Base-by-base conservation (phyloP, 2,797 vertebrate species). In the Epinephelus awoara region DNA sequence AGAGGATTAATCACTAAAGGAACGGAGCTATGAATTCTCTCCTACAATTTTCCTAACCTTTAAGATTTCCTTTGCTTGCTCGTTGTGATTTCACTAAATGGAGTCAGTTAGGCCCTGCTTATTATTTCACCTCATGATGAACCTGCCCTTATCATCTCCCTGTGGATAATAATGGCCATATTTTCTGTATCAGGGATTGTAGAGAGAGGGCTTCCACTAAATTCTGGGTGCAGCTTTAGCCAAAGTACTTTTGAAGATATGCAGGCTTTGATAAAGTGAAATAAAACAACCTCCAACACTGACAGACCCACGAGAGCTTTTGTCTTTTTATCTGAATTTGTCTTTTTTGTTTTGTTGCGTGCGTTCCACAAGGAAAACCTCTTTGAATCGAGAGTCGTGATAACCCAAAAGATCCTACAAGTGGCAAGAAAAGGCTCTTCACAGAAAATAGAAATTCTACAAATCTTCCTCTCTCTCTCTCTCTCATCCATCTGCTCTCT, bases 111-210 rank as follows among this genome's bases (percentile, higher is more conserved):
- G 23, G 69, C 50, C 3, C 47, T 63, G 51, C 50, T 34, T 76
- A 29, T 69, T 77, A 66, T 66, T 75, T 52, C 63, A 70, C 73
- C 74, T 86, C 55, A 8, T 15, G 44, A 62, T 80, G 72, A 87
- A 85, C 63, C 40, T 46, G 47, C 34, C 66, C 61, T 85, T 76
- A 80, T 90, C 71, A 1, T 75, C 59, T 75, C 69, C 72, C 78
- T 49, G 47, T 27, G 67, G 81, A 76, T 80, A 47, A 82, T 71
- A 75, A 61, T 42, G 58, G 18, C 52, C 49, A 52, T 58, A 25
- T 74, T 74, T 42, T 78, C 58, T 34, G 64, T 64, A 81, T 85
- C 82, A 65, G 59, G 47, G 56, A 71, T 1, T 72, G 49, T 3
- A 54, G n/a, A 71, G 63, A n/a, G 67, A 54, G 40, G 72, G 67